Evolutionary conservation across 2,797 vertebrate species (phyloP).

Genomic region (Champsocephalus esox): DNA sequence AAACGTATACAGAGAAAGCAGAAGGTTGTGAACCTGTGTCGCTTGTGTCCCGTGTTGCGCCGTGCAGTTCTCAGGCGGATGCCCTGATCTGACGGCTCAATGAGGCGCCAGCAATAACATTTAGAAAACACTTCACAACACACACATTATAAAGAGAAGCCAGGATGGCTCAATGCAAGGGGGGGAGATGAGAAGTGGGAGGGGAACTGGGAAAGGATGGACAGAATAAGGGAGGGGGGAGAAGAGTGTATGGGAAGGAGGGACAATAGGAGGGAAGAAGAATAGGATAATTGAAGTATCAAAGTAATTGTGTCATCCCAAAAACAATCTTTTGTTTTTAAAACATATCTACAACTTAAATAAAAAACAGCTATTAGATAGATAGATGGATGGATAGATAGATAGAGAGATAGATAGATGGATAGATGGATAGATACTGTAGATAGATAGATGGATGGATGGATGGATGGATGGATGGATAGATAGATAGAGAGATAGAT

Average conservation of each 20-base stretch:
- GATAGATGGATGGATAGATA: background rate
- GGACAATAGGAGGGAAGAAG: background rate
- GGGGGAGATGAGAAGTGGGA: too few species aligned
- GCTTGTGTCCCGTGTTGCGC: background rate
- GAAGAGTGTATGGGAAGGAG: background rate
- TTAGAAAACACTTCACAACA: slow-evolving; percentile 1
- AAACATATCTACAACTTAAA: too few species aligned
- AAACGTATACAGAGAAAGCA: too few species aligned
- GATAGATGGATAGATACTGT: slow-evolving; percentile 11
- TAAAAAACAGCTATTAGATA: too few species aligned
- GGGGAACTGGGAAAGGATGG: background rate
- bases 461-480: background rate
- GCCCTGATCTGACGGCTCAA: slow-evolving; percentile 13
- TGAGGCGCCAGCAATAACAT: slow-evolving; percentile 30
- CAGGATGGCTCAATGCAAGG: background rate
- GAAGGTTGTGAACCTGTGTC: background rate
- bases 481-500: slow-evolving; percentile 22
- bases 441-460: slow-evolving; percentile 8
- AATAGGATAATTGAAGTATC: background rate
- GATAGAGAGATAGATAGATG: slow-evolving; percentile 9
- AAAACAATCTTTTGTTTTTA: background rate
- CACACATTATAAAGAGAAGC: background rate
- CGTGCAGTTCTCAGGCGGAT: background rate
- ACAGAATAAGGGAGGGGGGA: background rate
- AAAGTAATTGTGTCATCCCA: background rate